phyloP scores from a whole-genome alignment of 2,113 vertebrate species.

The Globicephala melas region DNA sequence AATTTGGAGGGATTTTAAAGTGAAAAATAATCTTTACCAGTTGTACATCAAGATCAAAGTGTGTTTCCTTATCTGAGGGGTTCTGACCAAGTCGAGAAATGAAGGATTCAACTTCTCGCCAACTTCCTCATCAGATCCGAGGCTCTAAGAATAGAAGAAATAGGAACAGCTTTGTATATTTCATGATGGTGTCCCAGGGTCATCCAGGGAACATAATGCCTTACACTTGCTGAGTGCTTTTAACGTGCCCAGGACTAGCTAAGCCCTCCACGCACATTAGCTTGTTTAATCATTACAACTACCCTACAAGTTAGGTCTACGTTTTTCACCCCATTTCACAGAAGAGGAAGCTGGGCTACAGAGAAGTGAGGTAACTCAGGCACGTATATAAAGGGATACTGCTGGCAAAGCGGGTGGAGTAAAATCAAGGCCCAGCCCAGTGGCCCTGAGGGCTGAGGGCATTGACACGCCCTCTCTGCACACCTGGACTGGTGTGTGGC shows the following conservation, averaged over 20 bases:
- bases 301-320: neutral
- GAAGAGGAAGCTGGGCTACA: neutral
- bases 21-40: slow-evolving; percentile 78
- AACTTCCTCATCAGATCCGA: slow-evolving; percentile 78
- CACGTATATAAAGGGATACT: fast-evolving
- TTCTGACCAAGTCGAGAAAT: slow-evolving; percentile 82
- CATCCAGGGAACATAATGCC: fast-evolving
- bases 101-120: slow-evolving; percentile 77
- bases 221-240: neutral
- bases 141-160: slow-evolving; percentile 52
- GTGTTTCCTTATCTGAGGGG: slow-evolving; percentile 85
- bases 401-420: fast-evolving
- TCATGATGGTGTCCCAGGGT: fast-evolving
- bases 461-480: neutral
- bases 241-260: neutral
- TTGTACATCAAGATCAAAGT: slow-evolving; percentile 87
- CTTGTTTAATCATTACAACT: neutral
- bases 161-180: neutral
- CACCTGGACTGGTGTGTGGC: neutral
- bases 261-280: neutral
- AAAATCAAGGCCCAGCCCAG: fast-evolving
- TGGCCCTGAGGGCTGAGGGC: neutral
- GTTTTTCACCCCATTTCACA: neutral
- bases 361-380: neutral
- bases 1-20: neutral